Conservation (phyloP, 2,888 invertebrate genomes). For the Xanthorhoe spadicearia region DNA sequence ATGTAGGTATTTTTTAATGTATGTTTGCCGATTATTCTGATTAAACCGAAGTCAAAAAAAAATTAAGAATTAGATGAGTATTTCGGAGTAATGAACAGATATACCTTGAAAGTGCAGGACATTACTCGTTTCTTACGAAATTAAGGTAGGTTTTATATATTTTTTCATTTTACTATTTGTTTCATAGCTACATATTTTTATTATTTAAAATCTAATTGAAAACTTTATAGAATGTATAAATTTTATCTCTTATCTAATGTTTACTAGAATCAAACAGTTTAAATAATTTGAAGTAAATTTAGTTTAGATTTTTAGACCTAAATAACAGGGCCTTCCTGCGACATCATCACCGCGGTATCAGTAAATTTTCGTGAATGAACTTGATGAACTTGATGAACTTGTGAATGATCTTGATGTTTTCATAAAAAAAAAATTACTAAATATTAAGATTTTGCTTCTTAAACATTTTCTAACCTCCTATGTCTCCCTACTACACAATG, state of each 20-base stretch:
- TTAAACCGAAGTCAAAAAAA: no score
- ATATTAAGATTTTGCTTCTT: background rate
- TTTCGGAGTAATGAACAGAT: no score
- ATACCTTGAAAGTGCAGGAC: no score
- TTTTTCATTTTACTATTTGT: no score
- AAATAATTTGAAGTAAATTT: background rate
- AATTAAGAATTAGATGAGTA: no score
- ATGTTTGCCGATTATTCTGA: no score
- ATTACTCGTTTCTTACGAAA: no score
- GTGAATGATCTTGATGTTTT: background rate
- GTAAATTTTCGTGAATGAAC: background rate
- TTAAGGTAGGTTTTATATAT: no score
- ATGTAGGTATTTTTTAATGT: no score
- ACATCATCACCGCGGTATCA: background rate
- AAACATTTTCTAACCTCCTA: background rate
- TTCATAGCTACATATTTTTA: constrained; percentile 26
- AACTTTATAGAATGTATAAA: background rate
- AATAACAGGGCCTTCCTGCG: background rate
- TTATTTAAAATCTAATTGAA: background rate
- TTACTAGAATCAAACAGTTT: background rate
- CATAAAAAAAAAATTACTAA: no score
- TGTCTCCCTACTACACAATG: background rate
- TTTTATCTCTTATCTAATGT: background rate
- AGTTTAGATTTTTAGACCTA: background rate
- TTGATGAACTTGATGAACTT: background rate